Evolutionary conservation across 2,888 invertebrate genomes (phyloP), one percentile per base, ranked within the genome.

Genomic region (Yponomeuta cagnagella): DNA sequence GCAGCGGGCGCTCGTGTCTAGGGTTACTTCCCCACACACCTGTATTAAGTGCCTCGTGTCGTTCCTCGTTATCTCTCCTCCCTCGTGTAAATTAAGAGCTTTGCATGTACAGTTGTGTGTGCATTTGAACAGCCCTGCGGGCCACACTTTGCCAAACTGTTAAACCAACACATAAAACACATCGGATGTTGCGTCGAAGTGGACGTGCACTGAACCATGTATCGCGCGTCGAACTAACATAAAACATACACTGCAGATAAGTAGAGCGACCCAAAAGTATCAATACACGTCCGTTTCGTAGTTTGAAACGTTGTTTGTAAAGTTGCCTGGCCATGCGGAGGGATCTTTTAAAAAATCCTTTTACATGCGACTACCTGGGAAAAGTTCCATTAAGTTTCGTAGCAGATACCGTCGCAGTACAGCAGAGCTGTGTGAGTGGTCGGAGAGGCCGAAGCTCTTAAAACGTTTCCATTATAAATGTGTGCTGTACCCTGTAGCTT

Each of bases 331-430:
- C 81, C 78, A 82, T 79, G 82, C 77, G 80, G 80, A 77, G 81
- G 83, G 81, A 82, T 83, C 80, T 83, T 86, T 87, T 86, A 83
- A 87, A 87, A 86, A 88, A 87, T 88, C 85, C 87, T 90, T 90
- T 89, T 89, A 86, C 85, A 79, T 81, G 79, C 81, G 81, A 78
- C 84, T 81, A 88, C 87, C 85, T 87, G 86, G 83, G 82, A 82
- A 85, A 89, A 88, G 87, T 89, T 90, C 84, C 85, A 85, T 87
- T 88, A 86, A 87, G 89, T 88, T 90, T 86, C 82, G 80, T 82
- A 83, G 82, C 84, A 84, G 86, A 81, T 76, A 74, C 79, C 82
- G 85, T 43, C 43, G 43, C 86, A 86, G 84, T 85, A 86, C 33
- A 58, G 58, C 69, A 80, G 82, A 86, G 86, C 83, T 86, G 84